Base-by-base conservation (phyloP, 2,888 invertebrate genomes). In the Drosophila fungiperda region DNA sequence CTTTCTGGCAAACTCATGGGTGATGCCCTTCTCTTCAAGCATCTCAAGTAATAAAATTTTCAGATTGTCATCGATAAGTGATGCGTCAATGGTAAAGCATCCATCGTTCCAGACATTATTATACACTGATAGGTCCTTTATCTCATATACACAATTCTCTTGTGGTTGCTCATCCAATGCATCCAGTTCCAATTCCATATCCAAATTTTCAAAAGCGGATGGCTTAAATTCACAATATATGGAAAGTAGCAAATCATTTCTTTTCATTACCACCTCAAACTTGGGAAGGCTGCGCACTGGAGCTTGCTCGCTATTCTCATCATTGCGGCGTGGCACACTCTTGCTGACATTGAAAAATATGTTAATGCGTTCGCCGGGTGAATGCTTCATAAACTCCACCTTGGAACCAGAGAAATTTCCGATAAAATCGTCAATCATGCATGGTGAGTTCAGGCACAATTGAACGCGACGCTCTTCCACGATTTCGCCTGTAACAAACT, bases 271-370 rank as follows among this genome's bases (percentile, higher is more conserved):
- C 5, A 81, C 73, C 60, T 82, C 74, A 58, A 81, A 80, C 12
- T 72, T 79, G 8, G 82, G 78, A 8, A 71, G 45, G 33, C 81
- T 78, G 1, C 80, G 81, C 23, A 81, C 53, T 3, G 70, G 61
- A 2, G 53, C 55, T 2, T 53, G 54, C 1, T 60, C 65, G 12
- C 55, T 35, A 0, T 59, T 6, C 5, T 69, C 81, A 63, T 72
- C 75, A 26, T 40, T 50, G 11, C 52, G 59, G 33, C 66, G 58
- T 6, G 72, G 78, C n/a, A 81, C 71, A 69, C 79, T 81, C 17
- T 81, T 78, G 62, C 79, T 81, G 8, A 81, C 71, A 63, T 78
- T 79, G 5, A 73, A 81, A 33, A 67, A 73, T 38, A 81, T 60
- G 9, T 60, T 48, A 3, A 81, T 57, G 29, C 67, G 48, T 36